Evolutionary conservation across 2,888 invertebrate genomes (phyloP), one percentile per base, ranked within the genome.

Genomic region (Platynereis dumerilii): DNA sequence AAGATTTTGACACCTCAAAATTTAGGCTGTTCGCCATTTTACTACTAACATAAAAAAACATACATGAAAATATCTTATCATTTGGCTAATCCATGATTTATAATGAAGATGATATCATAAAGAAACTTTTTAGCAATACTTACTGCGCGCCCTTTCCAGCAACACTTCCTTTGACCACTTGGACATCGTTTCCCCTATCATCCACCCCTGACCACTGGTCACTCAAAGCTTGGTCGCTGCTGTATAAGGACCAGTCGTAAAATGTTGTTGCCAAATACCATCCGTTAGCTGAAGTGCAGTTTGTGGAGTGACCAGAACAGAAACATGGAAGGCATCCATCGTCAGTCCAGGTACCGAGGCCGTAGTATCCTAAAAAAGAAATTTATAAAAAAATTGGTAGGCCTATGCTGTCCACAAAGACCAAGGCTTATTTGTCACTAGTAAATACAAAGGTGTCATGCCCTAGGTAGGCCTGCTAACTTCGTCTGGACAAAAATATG

Each of bases 301-400:
- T 70, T 29, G 52, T 59, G 42, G 75, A 65, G 56, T 75, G 72
- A 20, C 73, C 74, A 53, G 72, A 75, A 58, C 78, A 78, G 62
- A 69, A 68, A 57, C 78, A 78, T 12, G 56, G 64, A 22, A 76
- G 59, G 56, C 78, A 78, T 22, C 75, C 77, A 1, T 71, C 72
- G 0, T 57, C 24, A 10, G 64, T 58, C 74, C 76, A 76, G 20
- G 62, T 56, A 2, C 76, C 76, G 15, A 76, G 67, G 0, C 75
- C 77, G 65, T 64, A 77, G 56, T 61, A 75, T 10, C 74, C 77
- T 72, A 39, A 2, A 55, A 52, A n/a, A n/a, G n/a, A n/a, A n/a
- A n/a, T n/a, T 15, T 17, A 53, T 12, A 12, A 53, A 27, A 10
- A 15, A 56, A 12, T 27, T 26, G 20, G 10, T 27, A 27, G 10